These are phyloP conservation scores for Aeoliscus strigatus DNA, from an alignment of 2,797 vertebrate species.

Conservation along the genomic window DNA sequence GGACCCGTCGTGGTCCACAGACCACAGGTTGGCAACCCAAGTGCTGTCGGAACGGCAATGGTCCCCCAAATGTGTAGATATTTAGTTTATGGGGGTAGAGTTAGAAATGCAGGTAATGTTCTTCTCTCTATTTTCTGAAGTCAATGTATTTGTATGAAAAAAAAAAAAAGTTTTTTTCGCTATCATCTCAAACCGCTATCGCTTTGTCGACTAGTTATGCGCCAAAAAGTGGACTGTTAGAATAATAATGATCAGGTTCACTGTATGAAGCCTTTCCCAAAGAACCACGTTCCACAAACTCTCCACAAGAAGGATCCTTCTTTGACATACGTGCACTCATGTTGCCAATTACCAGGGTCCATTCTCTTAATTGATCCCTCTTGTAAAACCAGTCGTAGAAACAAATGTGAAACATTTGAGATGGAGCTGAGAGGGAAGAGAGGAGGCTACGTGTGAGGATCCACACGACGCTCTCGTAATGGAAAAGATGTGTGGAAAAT, in stretches of 20 bases:
- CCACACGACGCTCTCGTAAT: slow-evolving; percentile 66
- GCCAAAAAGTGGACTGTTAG: too few species aligned
- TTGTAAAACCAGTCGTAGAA: slow-evolving; percentile 62
- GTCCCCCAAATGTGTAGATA: too few species aligned
- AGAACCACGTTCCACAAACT: neutral
- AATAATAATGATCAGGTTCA: neutral
- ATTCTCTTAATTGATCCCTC: slow-evolving; percentile 48
- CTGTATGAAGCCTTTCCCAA: neutral
- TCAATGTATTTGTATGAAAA: too few species aligned
- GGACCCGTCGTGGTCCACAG: too few species aligned
- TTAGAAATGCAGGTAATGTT: too few species aligned
- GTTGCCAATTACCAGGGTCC: slow-evolving; percentile 17
- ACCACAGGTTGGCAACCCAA: too few species aligned
- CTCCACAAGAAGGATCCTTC: neutral
- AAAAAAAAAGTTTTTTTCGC: too few species aligned
- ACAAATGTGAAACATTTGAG: slow-evolving; percentile 74
- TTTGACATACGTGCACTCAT: slow-evolving; percentile 1
- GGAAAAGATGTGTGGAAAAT: slow-evolving; percentile 72
- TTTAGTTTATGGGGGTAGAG: too few species aligned
- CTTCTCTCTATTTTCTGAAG: too few species aligned
- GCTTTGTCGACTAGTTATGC: too few species aligned
- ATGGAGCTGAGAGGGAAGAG: slow-evolving; percentile 55
- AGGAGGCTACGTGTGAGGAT: slow-evolving; percentile 63
- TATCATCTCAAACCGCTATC: too few species aligned
- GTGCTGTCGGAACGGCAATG: too few species aligned